phyloP scores from a whole-genome alignment of 1,140 invertebrate species.

The silkworm (Bombyx mori) region ASM3026992v2 NC_085128.1:13184501-13185000 shows the following conservation, averaged over 20 bases:
- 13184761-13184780: constrained; percentile 49
- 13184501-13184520: constrained; percentile 29
- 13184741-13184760: constrained; percentile 44
- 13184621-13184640: constrained; percentile 20
- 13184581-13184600: constrained; percentile 51
- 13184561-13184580: constrained; percentile 43
- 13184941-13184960: constrained; percentile 76
- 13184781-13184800: constrained; percentile 36
- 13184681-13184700: constrained; percentile 38
- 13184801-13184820: constrained; percentile 47
- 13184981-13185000: constrained; percentile 62
- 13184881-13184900: constrained; percentile 40
- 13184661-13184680: constrained; percentile 34
- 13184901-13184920: constrained; percentile 74
- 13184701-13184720: constrained; percentile 43
- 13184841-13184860: constrained; percentile 12
- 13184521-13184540: constrained; percentile 57
- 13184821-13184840: constrained; percentile 30
- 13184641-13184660: constrained; percentile 18
- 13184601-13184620: constrained; percentile 45
- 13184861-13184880: constrained; percentile 25
- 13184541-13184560: constrained; percentile 50
- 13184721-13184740: constrained; percentile 43
- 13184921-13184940: constrained; percentile 74
- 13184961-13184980: constrained; percentile 76